These are phyloP conservation scores for Chrysolina americana DNA, from an alignment of 2,888 invertebrate species.

Conservation along the genomic window DNA sequence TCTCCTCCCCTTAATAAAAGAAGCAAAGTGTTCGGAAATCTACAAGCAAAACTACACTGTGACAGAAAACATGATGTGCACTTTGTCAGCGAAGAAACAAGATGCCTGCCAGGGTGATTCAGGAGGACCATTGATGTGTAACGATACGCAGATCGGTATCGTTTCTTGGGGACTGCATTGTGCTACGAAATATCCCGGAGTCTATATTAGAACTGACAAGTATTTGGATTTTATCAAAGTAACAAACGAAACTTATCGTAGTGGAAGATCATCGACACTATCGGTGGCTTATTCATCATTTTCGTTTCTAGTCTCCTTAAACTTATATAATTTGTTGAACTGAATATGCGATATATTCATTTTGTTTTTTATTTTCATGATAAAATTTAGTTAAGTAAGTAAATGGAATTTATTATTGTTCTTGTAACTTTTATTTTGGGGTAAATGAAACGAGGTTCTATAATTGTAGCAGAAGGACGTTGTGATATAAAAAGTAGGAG, in stretches of 20 bases:
- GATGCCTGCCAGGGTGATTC: conserved; percentile 87
- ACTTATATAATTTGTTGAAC: too few species aligned
- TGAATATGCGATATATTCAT: too few species aligned
- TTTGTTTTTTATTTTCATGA: too few species aligned
- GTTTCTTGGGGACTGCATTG: conserved; percentile 78
- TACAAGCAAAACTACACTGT: not conserved
- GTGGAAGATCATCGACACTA: too few species aligned
- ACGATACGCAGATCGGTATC: conserved; percentile 73
- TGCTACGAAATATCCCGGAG: conserved; percentile 75
- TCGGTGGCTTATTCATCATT: too few species aligned
- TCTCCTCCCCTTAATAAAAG: not conserved
- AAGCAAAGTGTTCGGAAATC: not conserved
- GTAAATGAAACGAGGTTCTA: too few species aligned
- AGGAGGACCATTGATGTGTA: conserved; percentile 82
- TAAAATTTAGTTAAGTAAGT: too few species aligned
- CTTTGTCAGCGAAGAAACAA: conserved; percentile 75
- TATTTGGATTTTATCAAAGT: conserved; percentile 70
- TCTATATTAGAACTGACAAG: conserved; percentile 74
- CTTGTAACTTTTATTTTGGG: too few species aligned
- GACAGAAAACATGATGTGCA: conserved; percentile 77
- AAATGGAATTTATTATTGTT: too few species aligned
- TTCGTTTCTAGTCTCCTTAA: too few species aligned
- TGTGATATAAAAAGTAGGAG: too few species aligned
- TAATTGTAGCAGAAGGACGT: too few species aligned
- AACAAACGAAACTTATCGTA: not conserved